Percentiles rank a stretch among this genome's conserved stretches.
These are phyloP conservation scores for Istiophorus platypterus DNA, from an alignment of 2,113 vertebrate species.

Conservation along the genomic window DNA sequence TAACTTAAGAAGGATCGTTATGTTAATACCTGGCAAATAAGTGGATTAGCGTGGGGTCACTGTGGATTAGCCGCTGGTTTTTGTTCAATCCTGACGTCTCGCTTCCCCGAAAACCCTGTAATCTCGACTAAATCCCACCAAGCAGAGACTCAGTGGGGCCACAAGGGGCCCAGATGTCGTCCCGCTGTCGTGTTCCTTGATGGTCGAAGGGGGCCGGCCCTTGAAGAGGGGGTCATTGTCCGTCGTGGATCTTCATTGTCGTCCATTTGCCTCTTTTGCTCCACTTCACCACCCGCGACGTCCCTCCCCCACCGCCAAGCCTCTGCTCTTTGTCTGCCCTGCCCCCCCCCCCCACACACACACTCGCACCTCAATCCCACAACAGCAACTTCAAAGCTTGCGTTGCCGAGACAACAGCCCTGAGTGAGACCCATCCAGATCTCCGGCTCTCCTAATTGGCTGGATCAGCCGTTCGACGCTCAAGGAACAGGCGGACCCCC, in stretches of 20 bases:
- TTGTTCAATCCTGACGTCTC: conserved; percentile 56
- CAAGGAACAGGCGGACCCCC: not conserved
- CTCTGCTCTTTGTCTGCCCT: conserved; percentile 24
- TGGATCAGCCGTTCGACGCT: conserved; percentile 11
- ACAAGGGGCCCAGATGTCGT: conserved; percentile 36
- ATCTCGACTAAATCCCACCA: conserved; percentile 63
- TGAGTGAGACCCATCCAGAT: conserved; percentile 13
- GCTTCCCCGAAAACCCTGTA: conserved; percentile 36
- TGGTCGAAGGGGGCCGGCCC: not conserved
- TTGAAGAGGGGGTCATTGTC: not conserved
- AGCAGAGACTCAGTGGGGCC: conserved; percentile 42
- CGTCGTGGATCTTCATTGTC: conserved; percentile 7
- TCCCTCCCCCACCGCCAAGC: not conserved
- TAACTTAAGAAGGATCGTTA: conserved; percentile 67
- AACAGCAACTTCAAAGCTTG: conserved; percentile 47
- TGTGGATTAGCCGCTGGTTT: conserved; percentile 70
- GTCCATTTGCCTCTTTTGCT: not conserved
- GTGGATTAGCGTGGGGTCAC: conserved; percentile 71
- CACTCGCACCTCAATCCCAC: too few species aligned
- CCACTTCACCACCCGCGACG: not conserved
- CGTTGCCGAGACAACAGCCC: conserved; percentile 55
- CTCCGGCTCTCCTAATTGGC: conserved; percentile 56
- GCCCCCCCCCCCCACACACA: not conserved
- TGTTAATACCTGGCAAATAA: conserved; percentile 75
- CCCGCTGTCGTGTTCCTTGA: conserved; percentile 38